phyloP scores from a whole-genome alignment of 2,113 vertebrate species.

The Myiopsitta monachus region DNA sequence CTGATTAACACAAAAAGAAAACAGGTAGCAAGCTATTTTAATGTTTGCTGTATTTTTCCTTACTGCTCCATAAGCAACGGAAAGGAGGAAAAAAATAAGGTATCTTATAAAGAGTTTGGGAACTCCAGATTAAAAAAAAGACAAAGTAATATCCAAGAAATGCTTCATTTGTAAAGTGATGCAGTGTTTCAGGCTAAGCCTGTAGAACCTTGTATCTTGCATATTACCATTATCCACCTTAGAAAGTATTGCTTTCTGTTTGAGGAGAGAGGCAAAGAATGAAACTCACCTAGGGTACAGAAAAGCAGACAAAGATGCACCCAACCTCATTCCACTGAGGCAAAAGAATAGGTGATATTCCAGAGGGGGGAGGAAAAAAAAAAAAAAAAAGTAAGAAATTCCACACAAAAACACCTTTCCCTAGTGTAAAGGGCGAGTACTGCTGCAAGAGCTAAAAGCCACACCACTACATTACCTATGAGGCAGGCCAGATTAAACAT shows the following conservation, averaged over 20 bases:
- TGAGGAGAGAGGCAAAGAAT: background rate
- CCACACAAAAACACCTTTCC: background rate
- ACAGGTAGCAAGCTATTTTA: background rate
- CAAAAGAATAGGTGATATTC: background rate
- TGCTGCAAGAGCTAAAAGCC: background rate
- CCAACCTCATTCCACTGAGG: background rate
- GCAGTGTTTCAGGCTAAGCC: background rate
- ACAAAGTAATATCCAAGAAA: background rate
- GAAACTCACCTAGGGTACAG: background rate
- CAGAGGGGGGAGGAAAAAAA: background rate
- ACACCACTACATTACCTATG: background rate
- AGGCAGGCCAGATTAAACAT: background rate
- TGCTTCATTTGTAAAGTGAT: background rate
- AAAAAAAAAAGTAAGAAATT: background rate
- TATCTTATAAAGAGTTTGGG: background rate
- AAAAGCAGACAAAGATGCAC: background rate
- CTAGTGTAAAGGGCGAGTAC: rapidly evolving
- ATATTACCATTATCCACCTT: background rate
- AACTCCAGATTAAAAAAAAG: background rate
- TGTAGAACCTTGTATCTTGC: background rate
- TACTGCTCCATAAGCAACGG: background rate
- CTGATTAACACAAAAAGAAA: background rate
- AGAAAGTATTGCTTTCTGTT: background rate
- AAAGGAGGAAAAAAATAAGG: background rate
- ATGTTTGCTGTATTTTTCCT: background rate